Base-by-base conservation (phyloP, 2,113 vertebrate species). In the Paralichthys olivaceus region DNA sequence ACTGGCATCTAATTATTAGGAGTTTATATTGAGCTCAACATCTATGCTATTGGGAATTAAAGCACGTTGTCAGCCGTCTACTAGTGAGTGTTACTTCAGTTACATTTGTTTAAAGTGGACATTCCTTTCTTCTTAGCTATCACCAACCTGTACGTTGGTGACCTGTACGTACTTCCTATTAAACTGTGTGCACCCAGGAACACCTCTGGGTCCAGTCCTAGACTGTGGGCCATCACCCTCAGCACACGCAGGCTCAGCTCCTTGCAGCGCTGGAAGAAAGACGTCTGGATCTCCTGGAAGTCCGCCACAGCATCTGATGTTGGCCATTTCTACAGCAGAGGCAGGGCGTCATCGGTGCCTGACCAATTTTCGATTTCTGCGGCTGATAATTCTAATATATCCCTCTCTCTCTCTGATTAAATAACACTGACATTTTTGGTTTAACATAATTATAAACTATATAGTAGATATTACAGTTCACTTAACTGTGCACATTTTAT, bases 91-190 rank as follows among this genome's bases (percentile, higher is more conserved):
- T 40, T 40, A 34, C 32, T 34, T 34, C 32, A 34, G 8, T 9
- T 34, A 34, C 32, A 34, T 9, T 34, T 34, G 32, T 34, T 34
- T 34, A 34, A 34, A 34, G 32, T 34, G 8, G 32, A 34, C 8
- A 8, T 9, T 34, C 8, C 32, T 9, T 34, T 8, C 29, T 8
- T 32, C 29, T 32, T 8, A 32, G 29, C 29, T 8, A 34, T 34
- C 32, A 34, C 32, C 32, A 34, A 34, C n/a, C n/a, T n/a, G n/a
- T n/a, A n/a, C n/a, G n/a, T n/a, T n/a, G n/a, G n/a, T n/a, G n/a
- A n/a, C n/a, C n/a, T n/a, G n/a, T n/a, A n/a, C n/a, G n/a, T 29
- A 29, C 94, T 86, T 80, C 92, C 93, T n/a, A 95, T 86, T 0
- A 49, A 6, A 6, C 28, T 53, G 70, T 95, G 94, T 4, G 82